These are phyloP conservation scores for Loxodonta africana DNA, from an alignment of 2,113 vertebrate species.

Conservation along the genomic window DNA sequence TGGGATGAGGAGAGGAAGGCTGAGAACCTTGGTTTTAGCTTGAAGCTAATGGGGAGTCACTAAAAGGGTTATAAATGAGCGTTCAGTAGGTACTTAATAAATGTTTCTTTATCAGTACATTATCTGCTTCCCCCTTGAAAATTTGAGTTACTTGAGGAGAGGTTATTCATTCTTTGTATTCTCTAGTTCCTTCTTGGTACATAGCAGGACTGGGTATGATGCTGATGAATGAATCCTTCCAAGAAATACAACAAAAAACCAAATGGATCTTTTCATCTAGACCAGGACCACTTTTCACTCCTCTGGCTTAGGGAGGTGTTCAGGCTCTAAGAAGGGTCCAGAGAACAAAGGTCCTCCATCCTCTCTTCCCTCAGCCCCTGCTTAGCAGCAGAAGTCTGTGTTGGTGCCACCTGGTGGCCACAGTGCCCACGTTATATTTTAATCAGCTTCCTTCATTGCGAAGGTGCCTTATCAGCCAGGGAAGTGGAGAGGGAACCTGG, in stretches of 20 bases:
- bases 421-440: background rate
- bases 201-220: background rate
- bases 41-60: background rate
- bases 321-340: background rate
- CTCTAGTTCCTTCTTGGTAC: background rate
- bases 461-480: background rate
- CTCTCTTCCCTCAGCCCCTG: background rate
- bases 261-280: background rate
- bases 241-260: background rate
- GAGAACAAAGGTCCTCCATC: background rate
- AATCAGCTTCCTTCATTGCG: background rate
- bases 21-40: background rate
- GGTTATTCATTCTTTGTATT: background rate
- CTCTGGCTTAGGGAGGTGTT: background rate
- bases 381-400: background rate
- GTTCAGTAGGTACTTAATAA: background rate
- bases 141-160: background rate
- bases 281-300: background rate
- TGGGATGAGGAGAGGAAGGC: background rate
- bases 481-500: background rate
- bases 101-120: background rate
- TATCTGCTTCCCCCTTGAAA: background rate
- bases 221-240: background rate
- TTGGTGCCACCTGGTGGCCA: constrained; percentile 47
- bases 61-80: background rate